Base-by-base conservation (phyloP, 2,888 invertebrate genomes). In the Pseudoips prasinana region DNA sequence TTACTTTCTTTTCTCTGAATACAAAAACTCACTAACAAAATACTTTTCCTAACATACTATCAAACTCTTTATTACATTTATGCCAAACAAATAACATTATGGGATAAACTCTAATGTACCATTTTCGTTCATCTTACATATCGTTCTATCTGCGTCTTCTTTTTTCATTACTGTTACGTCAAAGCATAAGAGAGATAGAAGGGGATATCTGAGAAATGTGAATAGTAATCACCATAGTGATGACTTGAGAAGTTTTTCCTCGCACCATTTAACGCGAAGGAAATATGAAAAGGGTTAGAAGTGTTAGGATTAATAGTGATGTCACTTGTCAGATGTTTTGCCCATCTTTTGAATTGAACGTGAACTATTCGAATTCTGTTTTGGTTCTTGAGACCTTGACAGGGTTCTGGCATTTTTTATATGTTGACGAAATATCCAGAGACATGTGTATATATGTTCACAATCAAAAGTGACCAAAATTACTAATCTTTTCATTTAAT, bases 261-360 rank as follows among this genome's bases (percentile, higher is more conserved):
- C 70, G 72, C 64, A 53, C 66, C 78, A 78, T 79, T 79, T 73
- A 72, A 69, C 55, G 39, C 39, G 63, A 65, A 64, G 45, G 59
- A 56, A 61, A 65, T 57, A 62, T 69, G 71, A 73, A 75, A 78
- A 73, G 74, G 77, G 77, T 75, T 67, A 53, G 39, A 78, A 73
- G 74, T 77, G 77, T 75, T 67, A 7, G 34, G 63, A 64, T 70
- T 76, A 74, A 77, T 78, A 72, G 74, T 68, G 65, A 73, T 70
- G 73, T 78, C 75, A 66, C 65, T 63, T 69, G 73, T 76, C 69
- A 67, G 58, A 54, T 53, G 66, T 53, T 46, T 48, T 39, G 46
- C 41, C 46, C 56, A 42, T 34, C 45, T 33, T 34, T 42, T 28
- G 44, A 45, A 27, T 29, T 39, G 39, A 29, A 17, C 19, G 37